Evolutionary conservation across 2,888 invertebrate genomes (phyloP).

Genomic region (Steinernema scapterisci): DNA sequence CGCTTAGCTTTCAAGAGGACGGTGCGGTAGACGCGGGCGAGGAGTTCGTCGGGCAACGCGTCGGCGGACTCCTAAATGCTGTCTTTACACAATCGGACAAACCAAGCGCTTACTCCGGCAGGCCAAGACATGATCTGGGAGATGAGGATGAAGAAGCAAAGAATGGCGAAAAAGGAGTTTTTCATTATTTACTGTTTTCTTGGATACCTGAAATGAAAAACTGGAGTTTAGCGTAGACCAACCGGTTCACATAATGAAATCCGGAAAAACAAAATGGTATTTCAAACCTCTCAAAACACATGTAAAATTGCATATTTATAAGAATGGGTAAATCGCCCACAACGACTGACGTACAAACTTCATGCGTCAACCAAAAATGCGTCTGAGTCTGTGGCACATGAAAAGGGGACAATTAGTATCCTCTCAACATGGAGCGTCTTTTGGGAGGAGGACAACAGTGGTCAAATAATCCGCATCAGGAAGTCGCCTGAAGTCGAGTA

Average conservation of each 20-base stretch:
- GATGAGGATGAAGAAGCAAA: constrained; percentile 29
- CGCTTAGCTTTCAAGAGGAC: constrained; percentile 34
- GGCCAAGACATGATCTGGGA: constrained; percentile 26
- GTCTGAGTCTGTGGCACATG: no score
- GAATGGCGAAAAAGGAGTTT: constrained; percentile 8
- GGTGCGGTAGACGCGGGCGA: constrained; percentile 37
- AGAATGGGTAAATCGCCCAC: no score
- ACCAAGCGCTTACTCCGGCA: background rate
- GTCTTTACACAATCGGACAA: no score
- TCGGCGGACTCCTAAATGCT: constrained; percentile 7
- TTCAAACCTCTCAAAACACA: no score
- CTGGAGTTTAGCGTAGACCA: background rate
- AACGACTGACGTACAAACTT: no score
- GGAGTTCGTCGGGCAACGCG: constrained; percentile 22
- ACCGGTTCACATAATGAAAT: background rate
- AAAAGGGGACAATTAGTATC: no score
- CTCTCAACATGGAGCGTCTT: no score
- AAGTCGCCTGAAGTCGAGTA: constrained; percentile 18
- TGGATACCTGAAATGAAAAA: background rate
- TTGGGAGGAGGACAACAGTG: background rate
- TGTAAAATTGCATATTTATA: no score
- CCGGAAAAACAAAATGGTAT: background rate
- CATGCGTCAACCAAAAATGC: no score
- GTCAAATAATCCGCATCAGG: background rate
- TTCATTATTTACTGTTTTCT: constrained; percentile 31